Base-by-base conservation (phyloP, 1,140 invertebrate genomes). In the Microplitis mediator region DNA sequence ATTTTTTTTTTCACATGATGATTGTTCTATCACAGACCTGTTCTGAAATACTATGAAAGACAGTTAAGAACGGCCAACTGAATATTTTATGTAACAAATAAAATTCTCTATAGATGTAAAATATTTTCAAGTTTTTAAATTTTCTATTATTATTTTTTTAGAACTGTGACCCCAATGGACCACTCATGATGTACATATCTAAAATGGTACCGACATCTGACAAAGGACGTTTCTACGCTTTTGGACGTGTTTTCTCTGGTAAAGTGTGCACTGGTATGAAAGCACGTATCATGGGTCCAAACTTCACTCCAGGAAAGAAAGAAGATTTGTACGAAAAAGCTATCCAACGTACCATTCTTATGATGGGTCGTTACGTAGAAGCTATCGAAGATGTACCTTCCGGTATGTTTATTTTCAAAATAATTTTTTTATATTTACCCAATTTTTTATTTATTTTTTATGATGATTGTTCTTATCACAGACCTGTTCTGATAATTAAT, bases 141-240 rank as follows among this genome's bases (percentile, higher is more conserved):
- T 66, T 32, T 9, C 63, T 9, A 61, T 69, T 72, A 23, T 71
- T 61, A 75, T 65, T 67, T 75, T 69, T 75, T 76, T 89, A 97
- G 92, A 95, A 87, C 81, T 99, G 98, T 86, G 96, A 99, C 88
- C 93, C 97, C 5, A 94, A 98, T 79, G 98, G 93, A 76, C 98
- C 97, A 23, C 90, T 99, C 34, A 99, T 99, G 98, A 99, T 99
- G 98, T 99, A 99, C 91, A 91, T 99, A 75, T 99, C 97, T 31
- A 99, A 99, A 89, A 99, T 99, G 98, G 98, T 99, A 87, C 98
- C 98, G 70, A 99, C 98, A 4, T 95, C 96, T 52, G 98, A 99
- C 87, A 99, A 99, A 89, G 98, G 98, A 76, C 93, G 98, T 86
- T 99, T 99, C 92, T 99, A 99, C 88, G 98, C 98, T 69, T 99